Conservation (phyloP, 2,888 invertebrate genomes). For the Noctua pronuba region DNA sequence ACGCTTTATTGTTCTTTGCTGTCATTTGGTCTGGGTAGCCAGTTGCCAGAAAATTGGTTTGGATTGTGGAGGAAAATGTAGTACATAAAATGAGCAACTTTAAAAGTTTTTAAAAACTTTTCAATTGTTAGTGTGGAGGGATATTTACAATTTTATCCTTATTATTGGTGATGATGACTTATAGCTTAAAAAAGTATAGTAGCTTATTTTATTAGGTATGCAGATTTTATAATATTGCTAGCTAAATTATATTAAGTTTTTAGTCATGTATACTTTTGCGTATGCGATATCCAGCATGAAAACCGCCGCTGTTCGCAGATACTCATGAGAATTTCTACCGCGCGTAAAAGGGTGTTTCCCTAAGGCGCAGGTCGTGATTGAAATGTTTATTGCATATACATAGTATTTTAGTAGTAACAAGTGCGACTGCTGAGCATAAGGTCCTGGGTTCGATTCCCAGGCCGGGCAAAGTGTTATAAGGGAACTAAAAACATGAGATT, state of each 20-base stretch:
- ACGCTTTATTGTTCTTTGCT: background rate
- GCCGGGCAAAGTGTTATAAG: background rate
- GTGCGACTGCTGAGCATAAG: background rate
- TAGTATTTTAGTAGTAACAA: background rate
- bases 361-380: background rate
- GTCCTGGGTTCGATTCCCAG: background rate
- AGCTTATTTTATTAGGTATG: background rate
- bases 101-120: background rate
- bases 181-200: background rate
- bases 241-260: no score
- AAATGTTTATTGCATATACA: no score
- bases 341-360: no score
- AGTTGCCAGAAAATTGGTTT: background rate
- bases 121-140: background rate
- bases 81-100: background rate
- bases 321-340: background rate
- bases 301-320: background rate
- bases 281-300: background rate
- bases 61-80: background rate
- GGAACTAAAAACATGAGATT: background rate
- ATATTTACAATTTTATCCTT: background rate
- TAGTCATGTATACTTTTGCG: no score
- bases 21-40: background rate
- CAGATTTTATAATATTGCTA: background rate
- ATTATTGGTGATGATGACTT: background rate